Evolutionary conservation across 1,140 invertebrate species (phyloP).

Genomic region (Temnothorax longispinosus): DNA sequence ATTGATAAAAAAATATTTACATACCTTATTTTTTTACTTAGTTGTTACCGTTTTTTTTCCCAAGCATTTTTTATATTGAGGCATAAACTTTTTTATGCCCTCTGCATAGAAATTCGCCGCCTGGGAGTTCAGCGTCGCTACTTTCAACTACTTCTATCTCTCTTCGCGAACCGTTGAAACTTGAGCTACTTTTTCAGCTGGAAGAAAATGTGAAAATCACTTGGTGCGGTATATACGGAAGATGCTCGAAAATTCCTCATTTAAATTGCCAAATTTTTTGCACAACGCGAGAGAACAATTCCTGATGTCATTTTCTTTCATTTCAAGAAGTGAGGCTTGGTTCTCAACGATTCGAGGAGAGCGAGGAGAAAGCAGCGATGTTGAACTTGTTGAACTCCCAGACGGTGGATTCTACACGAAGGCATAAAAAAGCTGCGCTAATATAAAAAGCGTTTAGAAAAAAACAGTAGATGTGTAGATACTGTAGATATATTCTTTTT

Average conservation of each 20-base stretch:
- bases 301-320: neutral
- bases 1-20: neutral
- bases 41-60: neutral
- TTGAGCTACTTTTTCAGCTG: neutral
- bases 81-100: neutral
- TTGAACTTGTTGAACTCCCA: neutral
- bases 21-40: neutral
- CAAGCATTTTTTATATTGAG: neutral
- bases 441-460: neutral
- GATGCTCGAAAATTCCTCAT: neutral
- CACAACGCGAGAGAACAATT: neutral
- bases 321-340: neutral
- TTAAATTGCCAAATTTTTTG: neutral
- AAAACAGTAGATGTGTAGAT: neutral
- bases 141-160: neutral
- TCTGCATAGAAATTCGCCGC: neutral
- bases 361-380: neutral
- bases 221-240: neutral
- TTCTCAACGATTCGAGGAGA: neutral
- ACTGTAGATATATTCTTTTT: neutral
- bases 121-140: neutral
- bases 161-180: neutral
- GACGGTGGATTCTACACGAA: too few relatives aligned
- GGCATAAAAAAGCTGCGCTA: neutral
- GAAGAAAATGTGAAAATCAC: neutral